These are phyloP conservation scores for Nomada hirtipes DNA, from an alignment of 2,888 invertebrate genomes.

Conservation along the genomic window DNA sequence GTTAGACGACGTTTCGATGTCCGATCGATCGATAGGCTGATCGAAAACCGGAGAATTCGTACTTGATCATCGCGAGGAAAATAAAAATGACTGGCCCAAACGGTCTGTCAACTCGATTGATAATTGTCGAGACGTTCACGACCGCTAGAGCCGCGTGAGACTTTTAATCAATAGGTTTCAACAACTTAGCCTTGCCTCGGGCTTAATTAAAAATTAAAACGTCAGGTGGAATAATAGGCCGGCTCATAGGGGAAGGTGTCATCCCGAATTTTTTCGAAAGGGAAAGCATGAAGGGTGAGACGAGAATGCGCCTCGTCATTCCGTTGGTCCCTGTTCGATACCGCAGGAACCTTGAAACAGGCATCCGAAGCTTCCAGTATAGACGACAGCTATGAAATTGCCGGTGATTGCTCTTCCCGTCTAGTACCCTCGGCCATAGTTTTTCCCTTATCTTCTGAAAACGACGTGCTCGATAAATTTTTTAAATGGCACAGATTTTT, in stretches of 20 bases:
- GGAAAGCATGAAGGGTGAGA: conserved; percentile 72
- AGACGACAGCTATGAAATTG: conserved; percentile 82
- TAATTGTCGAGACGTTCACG: too few species aligned
- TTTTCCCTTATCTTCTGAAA: conserved; percentile 14
- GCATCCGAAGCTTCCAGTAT: conserved; percentile 71
- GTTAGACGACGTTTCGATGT: conserved; percentile 71
- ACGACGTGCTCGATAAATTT: conserved; percentile 1
- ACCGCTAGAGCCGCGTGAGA: too few species aligned
- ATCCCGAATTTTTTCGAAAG: conserved; percentile 78
- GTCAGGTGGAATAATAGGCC: conserved; percentile 60
- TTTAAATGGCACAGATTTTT: neutral
- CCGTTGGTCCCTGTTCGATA: conserved; percentile 68
- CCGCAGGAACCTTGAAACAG: conserved; percentile 77
- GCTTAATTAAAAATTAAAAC: conserved; percentile 72
- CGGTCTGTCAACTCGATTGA: too few species aligned
- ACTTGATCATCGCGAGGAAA: conserved; percentile 34
- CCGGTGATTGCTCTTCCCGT: conserved; percentile 78
- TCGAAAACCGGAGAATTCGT: conserved; percentile 32
- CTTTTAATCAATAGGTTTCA: too few species aligned
- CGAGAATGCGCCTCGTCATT: conserved; percentile 81
- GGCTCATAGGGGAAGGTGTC: conserved; percentile 65
- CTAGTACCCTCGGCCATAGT: conserved; percentile 50
- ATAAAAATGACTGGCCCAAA: neutral
- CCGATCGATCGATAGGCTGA: conserved; percentile 56
- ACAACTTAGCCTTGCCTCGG: neutral